Evolutionary conservation across 2,797 vertebrate species (phyloP), one percentile per base, ranked within the genome.

Genomic region (Botia almorhae): DNA sequence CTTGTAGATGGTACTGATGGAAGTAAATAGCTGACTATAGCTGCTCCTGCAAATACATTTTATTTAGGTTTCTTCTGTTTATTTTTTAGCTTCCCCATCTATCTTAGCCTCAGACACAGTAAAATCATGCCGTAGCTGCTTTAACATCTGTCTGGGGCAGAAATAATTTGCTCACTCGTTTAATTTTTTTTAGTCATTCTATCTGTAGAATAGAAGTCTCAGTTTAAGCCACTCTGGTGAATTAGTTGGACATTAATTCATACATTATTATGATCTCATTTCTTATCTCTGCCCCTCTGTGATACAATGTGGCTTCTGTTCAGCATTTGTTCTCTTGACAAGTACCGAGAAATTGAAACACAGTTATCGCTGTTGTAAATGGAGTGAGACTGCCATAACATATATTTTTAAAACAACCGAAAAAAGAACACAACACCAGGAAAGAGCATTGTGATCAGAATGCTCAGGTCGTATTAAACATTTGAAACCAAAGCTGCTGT

Each of bases 261-360:
- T n/a, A 78, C 17, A 21, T 53, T 78, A 51, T 71, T 71, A 78
- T 23, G n/a, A 78, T 71, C 48, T 71, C 56, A 78, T 78, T 29
- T 51, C 14, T 48, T 78, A 69, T 50, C 23, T 29, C 7, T 2
- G 36, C 26, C 23, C 60, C 39, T 72, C 70, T 71, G 67, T 51
- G 53, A 77, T 77, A 70, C 56, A 61, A 13, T 63, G 26, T 78
- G 68, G 56, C 46, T 29, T 70, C 68, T 17, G 29, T 53, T 71
- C 8, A 26, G 46, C 58, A 63, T 78, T 71, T 78, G 68, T 69
- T 78, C 29, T 51, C 61, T 78, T 78, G 56, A 53, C 67, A 71
- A 63, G 68, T 14, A 51, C n/a, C 63, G 58, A 78, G n/a, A 53
- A 78, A 63, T 39, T 63, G 36, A 71, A 63, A 71, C n/a, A 7